A percentile compares a stretch with the other conserved stretches of the same genome.
Evolutionary conservation across 2,113 vertebrate genomes (phyloP).

Genomic region (Charina bottae): DNA sequence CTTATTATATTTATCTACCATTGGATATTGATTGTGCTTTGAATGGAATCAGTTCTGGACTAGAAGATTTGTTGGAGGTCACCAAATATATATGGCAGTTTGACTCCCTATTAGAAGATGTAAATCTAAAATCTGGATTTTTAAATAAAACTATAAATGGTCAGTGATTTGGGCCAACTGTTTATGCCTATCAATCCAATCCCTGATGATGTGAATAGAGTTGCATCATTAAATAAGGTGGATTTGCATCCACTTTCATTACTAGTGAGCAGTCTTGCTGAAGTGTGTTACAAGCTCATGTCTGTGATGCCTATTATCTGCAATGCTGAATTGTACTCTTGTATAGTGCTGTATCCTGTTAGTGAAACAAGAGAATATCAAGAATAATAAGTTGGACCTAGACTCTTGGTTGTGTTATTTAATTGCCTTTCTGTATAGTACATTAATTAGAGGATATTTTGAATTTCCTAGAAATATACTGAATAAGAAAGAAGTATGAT

Average conservation of each 20-base stretch:
- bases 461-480: neutral
- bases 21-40: slow-evolving; percentile 16
- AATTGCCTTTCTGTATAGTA: neutral
- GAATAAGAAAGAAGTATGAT: neutral
- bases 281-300: neutral
- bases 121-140: neutral
- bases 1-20: slow-evolving; percentile 29
- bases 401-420: neutral
- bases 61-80: slow-evolving; percentile 16
- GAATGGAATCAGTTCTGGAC: slow-evolving; percentile 28
- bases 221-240: neutral
- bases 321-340: neutral
- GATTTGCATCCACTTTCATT: neutral
- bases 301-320: neutral
- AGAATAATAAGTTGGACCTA: neutral
- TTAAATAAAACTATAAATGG: neutral
- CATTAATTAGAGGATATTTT: neutral
- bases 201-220: neutral
- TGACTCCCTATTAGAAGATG: neutral
- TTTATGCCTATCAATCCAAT: neutral
- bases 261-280: neutral
- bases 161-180: neutral
- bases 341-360: neutral
- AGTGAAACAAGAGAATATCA: neutral
- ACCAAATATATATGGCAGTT: slow-evolving; percentile 14